Base-by-base conservation (phyloP, 2,113 vertebrate species). In the Danionella cerebrum region DNA sequence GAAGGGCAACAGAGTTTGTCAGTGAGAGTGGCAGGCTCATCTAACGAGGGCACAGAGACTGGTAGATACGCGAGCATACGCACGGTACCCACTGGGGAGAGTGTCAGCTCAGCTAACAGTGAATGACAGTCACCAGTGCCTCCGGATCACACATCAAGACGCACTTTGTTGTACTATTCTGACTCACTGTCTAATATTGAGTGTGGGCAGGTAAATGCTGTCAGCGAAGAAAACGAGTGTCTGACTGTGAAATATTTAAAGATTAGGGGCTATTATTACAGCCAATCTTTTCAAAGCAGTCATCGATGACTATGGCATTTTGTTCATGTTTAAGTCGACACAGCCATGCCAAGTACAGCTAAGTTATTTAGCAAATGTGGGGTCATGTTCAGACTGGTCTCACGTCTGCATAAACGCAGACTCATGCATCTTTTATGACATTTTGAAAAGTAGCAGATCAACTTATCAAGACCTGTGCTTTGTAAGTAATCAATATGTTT, bases 111-210 rank as follows among this genome's bases (percentile, higher is more conserved):
- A 6, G 62, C 62, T 60, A 67, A 62, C 48, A 22, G 51, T 47
- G 55, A 70, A 33, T 74, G 77, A 76, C 73, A 69, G 65, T 65
- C 31, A 70, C 29, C 54, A 52, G 66, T 63, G 63, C 47, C 45
- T 57, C 48, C 22, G 18, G 31, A 50, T 72, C 73, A 60, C 47
- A 25, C 55, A 45, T 67, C 31, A 68, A 22, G 41, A 33, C 18
- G n/a, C 29, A 35, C 27, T 47, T 45, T 38, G 47, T 19, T n/a
- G 13, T 7, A 0, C 25, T 3, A 27, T 21, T 42, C 21, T 18
- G 25, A 12, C 22, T 48, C 63, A 27, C 58, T 51, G 22, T 67
- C 24, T 50, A 33, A 14, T 63, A 48, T 16, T 36, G 42, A 41
- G 25, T 16, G 39, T 31, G 39, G 57, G 39, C 19, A 60, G 57